Percentiles rank a stretch among this genome's conserved stretches.
Evolutionary conservation across 1,140 invertebrate species (phyloP).

Genomic region (Dysdera silvatica): DNA sequence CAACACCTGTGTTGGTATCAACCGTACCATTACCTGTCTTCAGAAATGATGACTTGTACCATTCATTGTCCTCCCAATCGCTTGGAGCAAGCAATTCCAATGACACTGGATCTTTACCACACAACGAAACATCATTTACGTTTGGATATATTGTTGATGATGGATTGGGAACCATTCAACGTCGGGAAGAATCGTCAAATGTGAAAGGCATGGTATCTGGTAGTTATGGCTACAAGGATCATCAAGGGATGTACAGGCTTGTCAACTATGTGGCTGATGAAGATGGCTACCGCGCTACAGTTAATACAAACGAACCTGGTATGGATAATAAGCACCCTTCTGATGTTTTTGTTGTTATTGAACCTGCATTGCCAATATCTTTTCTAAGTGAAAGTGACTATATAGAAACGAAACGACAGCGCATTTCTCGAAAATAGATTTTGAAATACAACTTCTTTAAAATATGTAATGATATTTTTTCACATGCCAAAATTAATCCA

Average conservation of each 20-base stretch:
- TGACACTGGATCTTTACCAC: no score
- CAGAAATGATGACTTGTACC: no score
- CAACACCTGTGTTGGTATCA: no score
- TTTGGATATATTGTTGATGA: slow-evolving; percentile 30
- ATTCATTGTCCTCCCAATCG: no score
- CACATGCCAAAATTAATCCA: no score
- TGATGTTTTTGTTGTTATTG: slow-evolving; percentile 3
- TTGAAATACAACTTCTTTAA: no score
- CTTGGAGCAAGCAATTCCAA: no score
- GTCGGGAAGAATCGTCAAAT: slow-evolving; percentile 22
- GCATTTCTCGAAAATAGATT: no score
- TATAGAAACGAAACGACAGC: neutral
- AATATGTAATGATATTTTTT: no score
- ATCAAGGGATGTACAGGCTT: slow-evolving; percentile 14
- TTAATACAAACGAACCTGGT: slow-evolving; percentile 27
- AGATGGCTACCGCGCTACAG: slow-evolving; percentile 17
- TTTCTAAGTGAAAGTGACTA: neutral
- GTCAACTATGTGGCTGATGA: slow-evolving; percentile 23
- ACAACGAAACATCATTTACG: slow-evolving; percentile 29
- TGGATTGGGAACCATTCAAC: slow-evolving; percentile 29
- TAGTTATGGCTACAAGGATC: slow-evolving; percentile 28
- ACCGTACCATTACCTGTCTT: no score
- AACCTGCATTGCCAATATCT: neutral
- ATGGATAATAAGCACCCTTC: neutral
- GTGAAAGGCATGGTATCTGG: slow-evolving; percentile 22